Evolutionary conservation across 2,888 invertebrate species (phyloP), one percentile per base, ranked within the genome.

Genomic region (Stramonita haemastoma): DNA sequence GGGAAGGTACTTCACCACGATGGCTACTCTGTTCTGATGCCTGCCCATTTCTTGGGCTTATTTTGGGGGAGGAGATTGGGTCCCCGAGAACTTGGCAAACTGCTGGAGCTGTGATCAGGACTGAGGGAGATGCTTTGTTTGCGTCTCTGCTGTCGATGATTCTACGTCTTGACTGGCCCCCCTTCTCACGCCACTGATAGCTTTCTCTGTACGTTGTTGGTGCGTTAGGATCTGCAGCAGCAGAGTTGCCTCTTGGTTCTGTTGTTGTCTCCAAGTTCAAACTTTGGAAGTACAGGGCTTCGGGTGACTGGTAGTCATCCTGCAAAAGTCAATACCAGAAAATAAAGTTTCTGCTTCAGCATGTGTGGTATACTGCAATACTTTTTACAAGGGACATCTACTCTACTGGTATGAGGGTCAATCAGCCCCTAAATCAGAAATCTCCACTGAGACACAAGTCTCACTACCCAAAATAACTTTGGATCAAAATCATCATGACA

Each of bases 261-360:
- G 81, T 26, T 26, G 87, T 11, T 26, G 70, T 89, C n/a, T 89
- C 89, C n/a, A 89, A 56, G 85, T 77, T 85, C 29, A 89, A 85
- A n/a, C 89, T 84, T 8, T 70, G 70, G 22, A 89, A 32, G 29
- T 85, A 85, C 70, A 89, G 32, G 22, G 36, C 46, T n/a, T 85
- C 85, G 56, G 89, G 89, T 4, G 84, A 29, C 57, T 84, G 84
- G 84, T 57, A 86, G 66, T 86, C 86, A 19, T 86, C 60, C 86
- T 84, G 84, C 29, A 85, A 85, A 36, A 57, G 22, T 73, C n/a
- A 29, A 73, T 4, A 73, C 11, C n/a, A 11, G 73, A 73, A 73
- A n/a, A 5, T n/a, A n/a, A 8, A 2, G n/a, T 73, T 22, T 26
- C 73, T 26, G 26, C 66, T 26, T 22, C 66, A 26, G 26, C 26